Percentiles rank a stretch among this genome's conserved stretches.
Conservation (phyloP, 2,888 invertebrate species). For the Polia nebulosa region DNA sequence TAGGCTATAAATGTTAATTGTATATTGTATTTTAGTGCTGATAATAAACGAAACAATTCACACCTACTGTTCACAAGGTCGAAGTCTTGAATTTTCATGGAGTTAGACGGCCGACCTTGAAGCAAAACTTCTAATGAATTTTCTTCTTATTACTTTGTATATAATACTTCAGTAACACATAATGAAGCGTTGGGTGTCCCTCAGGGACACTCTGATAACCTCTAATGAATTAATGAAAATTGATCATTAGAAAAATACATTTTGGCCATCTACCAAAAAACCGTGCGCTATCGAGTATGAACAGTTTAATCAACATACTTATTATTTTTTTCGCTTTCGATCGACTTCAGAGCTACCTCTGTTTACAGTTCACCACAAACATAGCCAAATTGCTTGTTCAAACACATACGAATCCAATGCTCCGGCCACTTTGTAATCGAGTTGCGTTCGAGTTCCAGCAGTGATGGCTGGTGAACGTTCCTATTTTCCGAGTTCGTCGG, state of each 20-base stretch:
- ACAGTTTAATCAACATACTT: slow-evolving; percentile 14
- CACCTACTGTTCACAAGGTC: slow-evolving; percentile 26
- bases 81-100: slow-evolving; percentile 16
- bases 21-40: slow-evolving; percentile 25
- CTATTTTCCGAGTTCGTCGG: slow-evolving; percentile 74
- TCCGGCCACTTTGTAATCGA: slow-evolving; percentile 42
- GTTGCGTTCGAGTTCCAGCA: slow-evolving; percentile 65
- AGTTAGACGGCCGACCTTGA: slow-evolving; percentile 34
- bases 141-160: background rate
- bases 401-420: slow-evolving; percentile 32
- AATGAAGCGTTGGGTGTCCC: too few relatives aligned
- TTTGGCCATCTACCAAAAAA: background rate
- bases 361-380: slow-evolving; percentile 5
- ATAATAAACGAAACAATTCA: slow-evolving; percentile 26
- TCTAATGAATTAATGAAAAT: background rate
- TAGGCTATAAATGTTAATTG: slow-evolving; percentile 19
- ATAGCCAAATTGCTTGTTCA: slow-evolving; percentile 31
- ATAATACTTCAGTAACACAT: too few relatives aligned
- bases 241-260: background rate
- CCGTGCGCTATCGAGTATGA: background rate
- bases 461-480: slow-evolving; percentile 67
- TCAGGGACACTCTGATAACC: slow-evolving; percentile 9
- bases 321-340: background rate
- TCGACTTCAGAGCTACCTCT: background rate
- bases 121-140: slow-evolving; percentile 3